Percentiles rank a stretch among this genome's conserved stretches.
Conservation (phyloP, 2,797 vertebrate genomes). For the Myioborus melanocephalus region DNA sequence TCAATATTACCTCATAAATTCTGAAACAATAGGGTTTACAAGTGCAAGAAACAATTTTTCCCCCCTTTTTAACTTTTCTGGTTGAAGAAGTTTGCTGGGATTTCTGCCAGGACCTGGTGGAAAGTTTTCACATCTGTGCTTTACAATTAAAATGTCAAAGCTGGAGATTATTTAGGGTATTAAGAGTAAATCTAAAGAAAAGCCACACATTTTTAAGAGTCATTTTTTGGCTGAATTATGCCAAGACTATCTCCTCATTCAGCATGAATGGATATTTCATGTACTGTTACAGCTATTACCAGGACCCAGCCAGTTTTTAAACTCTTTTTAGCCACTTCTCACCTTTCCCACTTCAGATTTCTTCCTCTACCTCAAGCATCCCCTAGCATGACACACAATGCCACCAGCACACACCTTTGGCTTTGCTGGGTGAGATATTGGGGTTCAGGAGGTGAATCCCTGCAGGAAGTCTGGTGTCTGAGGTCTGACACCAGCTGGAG, state of each 20-base stretch:
- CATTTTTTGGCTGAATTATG: not conserved
- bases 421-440: not conserved
- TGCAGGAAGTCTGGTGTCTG: not conserved
- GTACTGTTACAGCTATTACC: not conserved
- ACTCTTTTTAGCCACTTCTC: not conserved
- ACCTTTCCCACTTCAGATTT: not conserved
- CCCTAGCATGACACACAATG: rapidly evolving
- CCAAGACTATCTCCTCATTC: slow-evolving; percentile 23
- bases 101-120: slow-evolving; percentile 41
- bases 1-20: slow-evolving; percentile 21
- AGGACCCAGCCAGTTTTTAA: not conserved
- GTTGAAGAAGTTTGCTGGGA: slow-evolving; percentile 44
- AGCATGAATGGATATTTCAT: not conserved
- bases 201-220: slow-evolving; percentile 20
- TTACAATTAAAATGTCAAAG: slow-evolving; percentile 59
- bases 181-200: slow-evolving; percentile 49
- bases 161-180: slow-evolving; percentile 41
- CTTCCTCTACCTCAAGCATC: rapidly evolving
- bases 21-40: slow-evolving; percentile 49
- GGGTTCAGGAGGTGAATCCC: not conserved
- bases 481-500: not conserved
- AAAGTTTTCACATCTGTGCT: slow-evolving; percentile 61
- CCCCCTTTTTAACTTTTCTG: not conserved
- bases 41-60: not conserved
- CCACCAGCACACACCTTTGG: not conserved